Base-by-base conservation (phyloP, 2,888 invertebrate genomes). In the Baccha elongata region DNA sequence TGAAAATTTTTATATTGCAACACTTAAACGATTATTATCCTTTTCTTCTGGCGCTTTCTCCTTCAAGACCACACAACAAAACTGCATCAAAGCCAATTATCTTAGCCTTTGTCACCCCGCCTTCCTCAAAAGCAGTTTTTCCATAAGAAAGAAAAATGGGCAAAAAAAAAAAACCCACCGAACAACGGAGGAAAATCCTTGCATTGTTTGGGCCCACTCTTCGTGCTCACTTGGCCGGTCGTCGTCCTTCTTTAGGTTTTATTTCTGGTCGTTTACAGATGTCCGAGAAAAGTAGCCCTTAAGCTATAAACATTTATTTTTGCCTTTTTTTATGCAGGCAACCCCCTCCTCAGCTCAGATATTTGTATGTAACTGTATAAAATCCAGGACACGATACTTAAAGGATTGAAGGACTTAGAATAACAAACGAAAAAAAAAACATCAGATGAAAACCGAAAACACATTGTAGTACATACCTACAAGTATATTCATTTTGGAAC, bases 11-110 rank as follows among this genome's bases (percentile, higher is more conserved):
- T 72, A 67, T 76, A 72, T 76, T 83, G 81, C 76, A 83, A 72
- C 76, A 76, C 81, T 83, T 83, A 76, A 76, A 67, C 81, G 76
- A 76, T 83, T 83, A 83, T 72, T 83, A 83, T 76, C 81, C 67
- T 55, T 76, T 67, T 44, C 58, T 65, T 65, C 13, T 0, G n/a
- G 0, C 37, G 11, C 44, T 3, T 52, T 23, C 37, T 60, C 58
- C 52, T 71, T 48, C 19, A 74, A 53, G 71, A 71, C 81, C 76
- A 19, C 60, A 72, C 53, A 83, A 67, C 72, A 83, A 83, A 83
- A 76, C 81, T 83, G 81, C 81, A 83, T 64, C 67, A 67, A 72
- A 72, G 76, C 81, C 81, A 83, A 83, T 83, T 83, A 76, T 83
- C 71, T 48, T 62, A 48, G 65, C 26, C 17, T 42, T 23, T 23